These are phyloP conservation scores for Caprella mutica DNA, from an alignment of 2,888 invertebrate species.

Conservation along the genomic window DNA sequence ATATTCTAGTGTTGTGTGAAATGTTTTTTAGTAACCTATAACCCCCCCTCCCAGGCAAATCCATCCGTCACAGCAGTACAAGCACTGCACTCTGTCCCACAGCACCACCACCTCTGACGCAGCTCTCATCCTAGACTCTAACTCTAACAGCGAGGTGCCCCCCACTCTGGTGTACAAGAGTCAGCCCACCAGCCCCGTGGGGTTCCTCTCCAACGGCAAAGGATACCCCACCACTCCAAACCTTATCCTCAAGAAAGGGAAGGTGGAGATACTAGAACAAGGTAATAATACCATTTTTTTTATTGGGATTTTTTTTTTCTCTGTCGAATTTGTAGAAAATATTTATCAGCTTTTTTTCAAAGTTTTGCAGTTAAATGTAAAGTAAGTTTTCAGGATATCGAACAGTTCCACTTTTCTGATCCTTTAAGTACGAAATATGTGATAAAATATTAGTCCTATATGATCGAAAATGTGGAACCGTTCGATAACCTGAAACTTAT, in stretches of 20 bases:
- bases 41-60: not conserved
- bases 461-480: too few relatives aligned
- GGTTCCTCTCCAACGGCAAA: not conserved
- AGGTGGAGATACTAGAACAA: conserved; percentile 7
- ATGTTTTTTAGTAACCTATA: too few relatives aligned
- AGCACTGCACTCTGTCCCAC: not conserved
- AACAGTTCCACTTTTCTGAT: too few relatives aligned
- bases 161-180: too few relatives aligned
- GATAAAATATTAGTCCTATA: too few relatives aligned
- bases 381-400: too few relatives aligned
- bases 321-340: not conserved
- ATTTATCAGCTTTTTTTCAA: too few relatives aligned
- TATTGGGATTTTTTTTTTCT: not conserved
- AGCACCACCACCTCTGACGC: not conserved
- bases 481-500: too few relatives aligned
- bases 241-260: conserved; percentile 6
- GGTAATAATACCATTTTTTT: too few relatives aligned
- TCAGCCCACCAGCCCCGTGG: not conserved
- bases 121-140: not conserved
- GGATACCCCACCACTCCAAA: conserved; percentile 10
- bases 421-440: too few relatives aligned
- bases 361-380: too few relatives aligned
- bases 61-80: not conserved
- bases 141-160: conserved; percentile 12
- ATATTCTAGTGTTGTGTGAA: too few relatives aligned